phyloP scores from a whole-genome alignment of 2,113 vertebrate species.

The Bubo blakistoni region DNA sequence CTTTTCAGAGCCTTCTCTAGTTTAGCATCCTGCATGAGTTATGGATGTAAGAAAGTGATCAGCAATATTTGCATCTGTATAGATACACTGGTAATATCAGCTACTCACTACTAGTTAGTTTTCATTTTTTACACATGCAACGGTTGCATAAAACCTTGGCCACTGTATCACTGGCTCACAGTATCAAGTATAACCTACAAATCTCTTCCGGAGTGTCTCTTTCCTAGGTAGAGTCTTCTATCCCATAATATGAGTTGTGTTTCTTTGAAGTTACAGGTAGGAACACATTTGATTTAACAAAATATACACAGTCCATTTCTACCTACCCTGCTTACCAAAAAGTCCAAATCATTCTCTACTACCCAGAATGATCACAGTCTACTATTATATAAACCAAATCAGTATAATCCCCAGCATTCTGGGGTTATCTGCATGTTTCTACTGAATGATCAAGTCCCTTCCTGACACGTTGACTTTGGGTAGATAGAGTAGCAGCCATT shows the following conservation, averaged over 20 bases:
- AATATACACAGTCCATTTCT: neutral
- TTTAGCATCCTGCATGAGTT: neutral
- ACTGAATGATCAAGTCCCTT: neutral
- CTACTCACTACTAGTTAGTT: neutral
- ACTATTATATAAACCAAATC: neutral
- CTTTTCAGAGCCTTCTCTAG: neutral
- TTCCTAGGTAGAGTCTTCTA: neutral
- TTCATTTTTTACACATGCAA: neutral
- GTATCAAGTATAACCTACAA: neutral
- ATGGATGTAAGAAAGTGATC: neutral
- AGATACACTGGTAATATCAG: neutral
- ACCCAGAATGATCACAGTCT: neutral
- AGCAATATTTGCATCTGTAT: neutral
- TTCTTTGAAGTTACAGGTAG: neutral
- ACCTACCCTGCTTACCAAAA: neutral
- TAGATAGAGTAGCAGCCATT: neutral
- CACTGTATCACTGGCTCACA: neutral
- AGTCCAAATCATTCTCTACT: neutral
- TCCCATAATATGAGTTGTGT: neutral
- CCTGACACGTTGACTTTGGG: neutral
- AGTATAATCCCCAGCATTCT: neutral
- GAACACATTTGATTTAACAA: neutral
- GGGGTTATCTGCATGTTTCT: neutral
- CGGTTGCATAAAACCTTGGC: neutral
- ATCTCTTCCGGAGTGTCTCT: neutral